Evolutionary conservation across 2,888 invertebrate species (phyloP).

Genomic region (Diabrotica balteata): DNA sequence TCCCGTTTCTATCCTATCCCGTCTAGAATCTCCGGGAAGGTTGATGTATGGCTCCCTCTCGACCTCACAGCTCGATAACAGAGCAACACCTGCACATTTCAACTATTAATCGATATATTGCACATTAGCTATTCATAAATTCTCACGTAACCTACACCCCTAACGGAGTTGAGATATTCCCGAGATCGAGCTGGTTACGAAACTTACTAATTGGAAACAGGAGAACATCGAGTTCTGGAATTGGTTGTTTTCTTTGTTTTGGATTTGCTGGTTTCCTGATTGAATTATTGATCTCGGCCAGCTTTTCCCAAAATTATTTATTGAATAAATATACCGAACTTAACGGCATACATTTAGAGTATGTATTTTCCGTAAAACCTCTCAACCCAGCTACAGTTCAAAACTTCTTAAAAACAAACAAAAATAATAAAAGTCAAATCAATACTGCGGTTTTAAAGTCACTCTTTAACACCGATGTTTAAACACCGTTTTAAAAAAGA

Average conservation of each 20-base stretch:
- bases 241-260: slow-evolving; percentile 19
- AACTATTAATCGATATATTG: slow-evolving; percentile 47
- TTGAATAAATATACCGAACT: too few relatives aligned
- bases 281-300: slow-evolving; percentile 14
- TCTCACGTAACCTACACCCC: slow-evolving; percentile 28
- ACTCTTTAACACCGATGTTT: too few relatives aligned
- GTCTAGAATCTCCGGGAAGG: slow-evolving; percentile 52
- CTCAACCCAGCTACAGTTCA: too few relatives aligned
- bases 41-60: slow-evolving; percentile 59
- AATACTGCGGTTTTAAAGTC: too few relatives aligned
- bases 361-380: too few relatives aligned
- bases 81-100: slow-evolving; percentile 42
- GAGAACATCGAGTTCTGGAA: slow-evolving; percentile 10
- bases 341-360: too few relatives aligned
- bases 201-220: slow-evolving; percentile 32
- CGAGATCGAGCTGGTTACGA: slow-evolving; percentile 13
- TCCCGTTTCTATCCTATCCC: slow-evolving; percentile 53
- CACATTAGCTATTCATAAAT: slow-evolving; percentile 56
- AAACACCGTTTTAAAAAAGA: too few relatives aligned
- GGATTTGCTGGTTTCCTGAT: background rate
- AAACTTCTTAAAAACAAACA: too few relatives aligned
- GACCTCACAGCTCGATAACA: slow-evolving; percentile 51
- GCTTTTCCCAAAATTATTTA: too few relatives aligned
- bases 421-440: too few relatives aligned
- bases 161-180: slow-evolving; percentile 12